These are phyloP conservation scores for Sialis lutaria DNA, from an alignment of 2,888 invertebrate species.

Conservation along the genomic window DNA sequence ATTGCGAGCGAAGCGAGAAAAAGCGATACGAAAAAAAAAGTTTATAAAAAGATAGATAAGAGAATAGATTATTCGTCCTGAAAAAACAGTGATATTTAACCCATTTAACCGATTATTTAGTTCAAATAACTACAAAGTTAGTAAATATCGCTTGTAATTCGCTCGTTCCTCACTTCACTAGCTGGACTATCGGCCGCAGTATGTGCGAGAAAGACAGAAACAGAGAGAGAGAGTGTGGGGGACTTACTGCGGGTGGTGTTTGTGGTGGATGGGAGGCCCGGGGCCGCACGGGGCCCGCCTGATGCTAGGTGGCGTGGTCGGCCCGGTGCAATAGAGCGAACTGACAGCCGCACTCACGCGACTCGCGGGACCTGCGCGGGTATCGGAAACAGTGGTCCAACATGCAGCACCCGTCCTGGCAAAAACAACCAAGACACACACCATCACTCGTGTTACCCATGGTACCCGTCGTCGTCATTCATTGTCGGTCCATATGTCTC, in stretches of 20 bases:
- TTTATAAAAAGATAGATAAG: too few species aligned
- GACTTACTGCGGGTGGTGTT: slow-evolving; percentile 14
- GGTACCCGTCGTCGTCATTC: not conserved
- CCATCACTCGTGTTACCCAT: slow-evolving; percentile 3
- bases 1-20: too few species aligned
- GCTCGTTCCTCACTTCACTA: slow-evolving; percentile 28
- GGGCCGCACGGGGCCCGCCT: slow-evolving; percentile 31
- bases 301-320: slow-evolving; percentile 37
- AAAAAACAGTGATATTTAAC: too few species aligned
- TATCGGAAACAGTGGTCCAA: slow-evolving; percentile 82
- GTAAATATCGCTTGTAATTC: too few species aligned
- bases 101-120: too few species aligned
- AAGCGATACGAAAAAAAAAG: too few species aligned
- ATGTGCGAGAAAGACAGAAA: not conserved
- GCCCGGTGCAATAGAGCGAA: slow-evolving; percentile 78
- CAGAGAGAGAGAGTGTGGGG: slow-evolving; percentile 1
- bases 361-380: slow-evolving; percentile 49
- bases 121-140: too few species aligned
- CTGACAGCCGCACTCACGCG: slow-evolving; percentile 79
- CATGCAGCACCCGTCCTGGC: slow-evolving; percentile 62
- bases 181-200: slow-evolving; percentile 35
- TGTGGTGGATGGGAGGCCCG: slow-evolving; percentile 7
- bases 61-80: too few species aligned
- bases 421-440: slow-evolving; percentile 13
- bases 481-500: too few species aligned